A percentile compares a stretch with the other conserved stretches of the same genome.
Conservation (phyloP, 1,140 invertebrate genomes). For the Parapsyche elsis region DNA sequence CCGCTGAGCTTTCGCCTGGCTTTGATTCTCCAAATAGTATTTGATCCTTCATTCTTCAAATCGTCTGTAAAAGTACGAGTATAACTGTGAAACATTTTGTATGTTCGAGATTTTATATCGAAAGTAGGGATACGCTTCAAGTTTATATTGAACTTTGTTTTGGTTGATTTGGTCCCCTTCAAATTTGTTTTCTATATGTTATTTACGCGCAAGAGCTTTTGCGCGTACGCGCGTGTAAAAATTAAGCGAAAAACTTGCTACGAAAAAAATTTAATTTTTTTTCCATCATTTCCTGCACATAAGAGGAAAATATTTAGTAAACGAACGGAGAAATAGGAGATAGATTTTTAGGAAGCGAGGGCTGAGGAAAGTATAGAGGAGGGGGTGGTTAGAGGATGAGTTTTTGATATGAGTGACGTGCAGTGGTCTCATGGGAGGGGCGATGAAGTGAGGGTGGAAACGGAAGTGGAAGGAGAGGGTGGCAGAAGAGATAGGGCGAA, state of each 20-base stretch:
- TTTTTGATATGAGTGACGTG: constrained; percentile 45
- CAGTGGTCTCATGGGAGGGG: constrained; percentile 36
- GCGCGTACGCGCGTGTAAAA: background rate
- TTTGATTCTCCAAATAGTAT: too few relatives aligned
- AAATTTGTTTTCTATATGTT: too few relatives aligned
- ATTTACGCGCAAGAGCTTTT: background rate
- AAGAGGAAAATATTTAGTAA: constrained; percentile 30
- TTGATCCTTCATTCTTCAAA: too few relatives aligned
- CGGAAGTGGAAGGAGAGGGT: background rate
- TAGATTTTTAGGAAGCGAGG: constrained; percentile 15
- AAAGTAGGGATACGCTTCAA: too few relatives aligned
- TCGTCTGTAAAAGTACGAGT: too few relatives aligned
- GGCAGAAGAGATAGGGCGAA: constrained; percentile 33
- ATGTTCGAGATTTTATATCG: too few relatives aligned
- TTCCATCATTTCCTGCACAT: constrained; percentile 15
- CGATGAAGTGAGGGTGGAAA: constrained; percentile 30
- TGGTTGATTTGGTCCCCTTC: too few relatives aligned
- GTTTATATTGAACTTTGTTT: too few relatives aligned
- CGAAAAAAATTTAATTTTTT: constrained; percentile 1
- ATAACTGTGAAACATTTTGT: too few relatives aligned
- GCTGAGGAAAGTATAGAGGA: background rate
- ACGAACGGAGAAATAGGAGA: constrained; percentile 21
- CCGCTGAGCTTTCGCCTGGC: too few relatives aligned
- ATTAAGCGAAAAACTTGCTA: background rate
- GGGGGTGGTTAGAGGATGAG: background rate